Conservation (phyloP, 2,888 invertebrate species). For the Phrixothrix hirtus region DNA sequence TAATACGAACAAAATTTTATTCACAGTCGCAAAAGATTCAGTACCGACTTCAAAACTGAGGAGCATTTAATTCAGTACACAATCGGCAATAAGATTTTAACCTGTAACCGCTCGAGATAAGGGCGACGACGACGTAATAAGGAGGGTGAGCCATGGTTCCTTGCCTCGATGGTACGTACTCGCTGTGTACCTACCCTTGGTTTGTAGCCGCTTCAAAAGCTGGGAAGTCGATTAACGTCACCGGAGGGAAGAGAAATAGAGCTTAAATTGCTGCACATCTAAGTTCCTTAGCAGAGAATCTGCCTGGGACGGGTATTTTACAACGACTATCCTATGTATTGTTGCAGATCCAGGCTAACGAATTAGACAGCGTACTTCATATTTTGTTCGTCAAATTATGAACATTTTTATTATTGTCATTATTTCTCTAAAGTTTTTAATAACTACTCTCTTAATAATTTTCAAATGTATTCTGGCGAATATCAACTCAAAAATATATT, state of each 20-base stretch:
- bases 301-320: constrained; percentile 51
- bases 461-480: constrained; percentile 1
- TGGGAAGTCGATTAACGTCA: constrained; percentile 57
- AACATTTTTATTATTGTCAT: constrained; percentile 3
- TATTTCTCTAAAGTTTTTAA: constrained; percentile 1
- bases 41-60: constrained; percentile 17
- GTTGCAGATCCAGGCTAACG: constrained; percentile 41
- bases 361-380: constrained; percentile 39
- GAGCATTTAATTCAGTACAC: constrained; percentile 29
- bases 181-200: constrained; percentile 43
- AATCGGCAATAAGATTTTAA: constrained; percentile 32
- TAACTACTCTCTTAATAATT: constrained; percentile 5
- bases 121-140: constrained; percentile 30
- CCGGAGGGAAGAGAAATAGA: constrained; percentile 55
- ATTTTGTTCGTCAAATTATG: constrained; percentile 6
- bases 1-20: constrained; percentile 20
- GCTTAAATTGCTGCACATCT: constrained; percentile 56
- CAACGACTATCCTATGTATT: constrained; percentile 43
- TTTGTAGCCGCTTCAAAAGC: constrained; percentile 50
- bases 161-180: constrained; percentile 25
- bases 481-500: constrained; percentile 4
- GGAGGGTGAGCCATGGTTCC: constrained; percentile 27
- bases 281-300: constrained; percentile 52
- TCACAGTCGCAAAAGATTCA: constrained; percentile 18
- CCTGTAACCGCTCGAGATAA: constrained; percentile 30